Conservation (phyloP, 30 jellyfish, hydroid and myxozoan species). For the Chironex yamaguchii region DNA sequence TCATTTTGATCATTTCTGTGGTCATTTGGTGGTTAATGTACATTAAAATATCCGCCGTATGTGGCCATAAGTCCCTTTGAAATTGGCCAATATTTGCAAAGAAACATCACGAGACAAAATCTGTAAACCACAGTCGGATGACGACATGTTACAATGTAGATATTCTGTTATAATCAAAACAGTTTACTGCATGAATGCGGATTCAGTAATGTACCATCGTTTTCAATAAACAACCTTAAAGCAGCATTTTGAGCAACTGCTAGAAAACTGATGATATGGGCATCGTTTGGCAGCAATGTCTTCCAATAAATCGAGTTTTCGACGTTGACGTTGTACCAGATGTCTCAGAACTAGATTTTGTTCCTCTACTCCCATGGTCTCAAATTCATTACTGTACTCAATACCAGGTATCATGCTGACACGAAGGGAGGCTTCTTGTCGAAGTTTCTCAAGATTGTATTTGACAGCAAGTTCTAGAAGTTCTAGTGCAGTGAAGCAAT, state of each 20-base stretch:
- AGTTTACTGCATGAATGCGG: no score
- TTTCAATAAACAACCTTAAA: no score
- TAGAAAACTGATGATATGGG: background rate
- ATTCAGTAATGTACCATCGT: no score
- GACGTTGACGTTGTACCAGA: background rate
- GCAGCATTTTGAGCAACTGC: background rate
- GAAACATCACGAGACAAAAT: no score
- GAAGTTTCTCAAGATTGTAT: conserved; percentile 68
- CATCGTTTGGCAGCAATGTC: background rate
- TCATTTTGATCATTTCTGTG: no score
- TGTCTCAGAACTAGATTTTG: background rate
- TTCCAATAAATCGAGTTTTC: background rate
- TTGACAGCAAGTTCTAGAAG: conserved; percentile 61
- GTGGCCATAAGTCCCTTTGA: no score
- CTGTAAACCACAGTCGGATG: no score
- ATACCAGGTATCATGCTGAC: conserved; percentile 73
- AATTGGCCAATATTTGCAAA: no score
- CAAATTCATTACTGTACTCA: background rate
- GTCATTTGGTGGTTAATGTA: no score
- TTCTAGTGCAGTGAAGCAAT: conserved; percentile 17
- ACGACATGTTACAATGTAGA: no score
- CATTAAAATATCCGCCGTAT: no score
- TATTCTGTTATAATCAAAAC: no score
- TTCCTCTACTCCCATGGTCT: background rate
- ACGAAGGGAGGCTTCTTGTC: conserved; percentile 61